These are phyloP conservation scores for Palythoa grandiflora DNA, from an alignment of 92 coral and sea anemone species.

Conservation along the genomic window DNA sequence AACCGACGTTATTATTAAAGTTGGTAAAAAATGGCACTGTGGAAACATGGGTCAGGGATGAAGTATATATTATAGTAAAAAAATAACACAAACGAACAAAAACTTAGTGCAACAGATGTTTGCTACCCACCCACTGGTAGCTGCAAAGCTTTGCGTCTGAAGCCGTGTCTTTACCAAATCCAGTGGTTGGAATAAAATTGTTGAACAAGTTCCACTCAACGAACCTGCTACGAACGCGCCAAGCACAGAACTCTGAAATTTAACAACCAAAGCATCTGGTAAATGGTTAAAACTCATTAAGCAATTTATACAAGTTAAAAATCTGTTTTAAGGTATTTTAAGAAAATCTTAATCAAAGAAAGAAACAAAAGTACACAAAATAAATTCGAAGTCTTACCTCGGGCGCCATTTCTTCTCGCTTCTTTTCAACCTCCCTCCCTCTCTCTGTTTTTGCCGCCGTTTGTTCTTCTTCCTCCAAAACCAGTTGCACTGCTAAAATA, in stretches of 20 bases:
- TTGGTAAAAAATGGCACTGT: too few relatives aligned
- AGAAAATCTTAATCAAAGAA: not conserved
- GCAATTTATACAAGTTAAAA: not conserved
- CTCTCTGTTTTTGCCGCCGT: constrained; percentile 28
- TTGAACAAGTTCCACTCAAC: constrained; percentile 94
- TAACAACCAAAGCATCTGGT: not conserved
- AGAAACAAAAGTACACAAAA: not conserved
- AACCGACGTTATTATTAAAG: too few relatives aligned
- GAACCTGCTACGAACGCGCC: constrained; percentile 92
- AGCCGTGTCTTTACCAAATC: constrained; percentile 94
- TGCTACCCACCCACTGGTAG: constrained; percentile 52
- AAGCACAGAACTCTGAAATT: constrained; percentile 68
- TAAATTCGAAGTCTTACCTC: constrained; percentile 15
- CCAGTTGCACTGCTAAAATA: not conserved
- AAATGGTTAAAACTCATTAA: not conserved
- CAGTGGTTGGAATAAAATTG: constrained; percentile 91
- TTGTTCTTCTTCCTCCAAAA: constrained; percentile 2
- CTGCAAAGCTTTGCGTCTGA: constrained; percentile 67
- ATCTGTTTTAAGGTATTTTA: not conserved
- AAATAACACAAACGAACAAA: not conserved
- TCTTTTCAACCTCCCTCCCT: constrained; percentile 13
- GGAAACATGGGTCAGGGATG: too few relatives aligned
- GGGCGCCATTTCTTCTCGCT: constrained; percentile 39
- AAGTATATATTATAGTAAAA: not conserved
- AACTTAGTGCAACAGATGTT: not conserved